These are phyloP conservation scores for Hippocampus zosterae DNA, from an alignment of 2,113 vertebrate genomes.

Conservation along the genomic window DNA sequence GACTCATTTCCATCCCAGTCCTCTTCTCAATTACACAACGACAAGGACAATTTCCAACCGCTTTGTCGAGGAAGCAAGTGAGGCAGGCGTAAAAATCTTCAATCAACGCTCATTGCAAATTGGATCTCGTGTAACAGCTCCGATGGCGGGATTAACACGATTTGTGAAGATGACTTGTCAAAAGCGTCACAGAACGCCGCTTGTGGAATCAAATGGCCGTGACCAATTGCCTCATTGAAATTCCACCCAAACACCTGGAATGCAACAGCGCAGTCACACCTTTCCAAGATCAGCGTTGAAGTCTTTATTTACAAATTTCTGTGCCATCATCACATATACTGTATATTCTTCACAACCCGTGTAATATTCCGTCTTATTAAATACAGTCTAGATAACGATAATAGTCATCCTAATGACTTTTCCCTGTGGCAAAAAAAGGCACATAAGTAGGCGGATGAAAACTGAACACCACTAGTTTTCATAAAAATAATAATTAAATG, in stretches of 20 bases:
- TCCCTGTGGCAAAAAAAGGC: conserved; percentile 62
- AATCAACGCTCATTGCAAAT: conserved; percentile 37
- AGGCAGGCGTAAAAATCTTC: conserved; percentile 44
- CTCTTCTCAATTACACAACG: conserved; percentile 23
- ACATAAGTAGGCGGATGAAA: conserved; percentile 25
- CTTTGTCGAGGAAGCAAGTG: conserved; percentile 20
- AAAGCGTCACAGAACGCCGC: conserved; percentile 53
- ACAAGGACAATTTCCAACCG: conserved; percentile 28
- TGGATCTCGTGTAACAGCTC: conserved; percentile 19
- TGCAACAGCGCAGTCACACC: conserved; percentile 22
- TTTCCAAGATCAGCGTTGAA: conserved; percentile 25
- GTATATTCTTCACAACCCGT: conserved; percentile 38
- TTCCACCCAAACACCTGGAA: conserved; percentile 52
- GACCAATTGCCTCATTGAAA: conserved; percentile 66
- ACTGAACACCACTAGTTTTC: conserved; percentile 27
- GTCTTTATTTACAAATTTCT: conserved; percentile 76
- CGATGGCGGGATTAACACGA: conserved; percentile 37
- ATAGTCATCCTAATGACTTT: conserved; percentile 50
- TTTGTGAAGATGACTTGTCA: conserved; percentile 39
- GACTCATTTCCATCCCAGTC: conserved; percentile 33
- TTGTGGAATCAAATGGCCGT: conserved; percentile 53
- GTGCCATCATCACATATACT: conserved; percentile 23
- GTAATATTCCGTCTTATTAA: conserved; percentile 36
- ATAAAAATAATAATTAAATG: background rate
- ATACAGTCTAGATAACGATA: background rate